These are phyloP conservation scores for Achlya flavicornis DNA, from an alignment of 2,888 invertebrate species.

Conservation along the genomic window DNA sequence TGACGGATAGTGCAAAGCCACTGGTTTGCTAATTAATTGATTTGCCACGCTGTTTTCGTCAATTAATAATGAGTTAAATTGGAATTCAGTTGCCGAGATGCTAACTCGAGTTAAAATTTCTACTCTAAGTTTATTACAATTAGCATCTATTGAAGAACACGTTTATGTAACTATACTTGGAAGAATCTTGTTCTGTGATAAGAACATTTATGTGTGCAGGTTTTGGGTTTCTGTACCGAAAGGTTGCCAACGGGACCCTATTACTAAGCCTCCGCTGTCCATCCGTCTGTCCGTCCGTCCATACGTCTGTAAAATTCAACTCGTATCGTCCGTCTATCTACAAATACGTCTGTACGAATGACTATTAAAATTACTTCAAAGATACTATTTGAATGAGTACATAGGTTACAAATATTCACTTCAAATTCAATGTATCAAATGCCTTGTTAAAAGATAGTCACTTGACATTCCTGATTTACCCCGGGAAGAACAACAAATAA, in stretches of 20 bases:
- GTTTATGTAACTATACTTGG: neutral
- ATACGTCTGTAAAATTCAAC: too few relatives aligned
- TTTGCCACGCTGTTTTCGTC: conserved; percentile 60
- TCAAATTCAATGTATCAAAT: neutral
- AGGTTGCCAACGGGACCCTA: too few relatives aligned
- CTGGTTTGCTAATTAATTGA: conserved; percentile 78
- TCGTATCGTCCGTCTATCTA: too few relatives aligned
- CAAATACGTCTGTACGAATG: too few relatives aligned
- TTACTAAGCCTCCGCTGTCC: too few relatives aligned
- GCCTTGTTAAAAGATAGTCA: neutral
- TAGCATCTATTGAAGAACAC: neutral
- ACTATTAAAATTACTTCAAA: neutral
- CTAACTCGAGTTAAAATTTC: neutral
- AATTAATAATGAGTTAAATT: conserved; percentile 54
- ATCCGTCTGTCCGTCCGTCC: too few relatives aligned
- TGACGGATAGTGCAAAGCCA: conserved; percentile 68
- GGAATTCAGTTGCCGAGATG: neutral
- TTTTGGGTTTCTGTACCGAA: neutral
- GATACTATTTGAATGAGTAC: neutral
- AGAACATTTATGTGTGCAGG: neutral
- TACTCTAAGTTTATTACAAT: neutral
- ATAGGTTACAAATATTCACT: neutral
- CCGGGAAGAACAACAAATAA: conserved; percentile 7
- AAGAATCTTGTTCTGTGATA: neutral
- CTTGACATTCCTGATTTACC: conserved; percentile 16